Evolutionary conservation across 2,113 vertebrate genomes (phyloP).

Genomic region (Anarrhichthys ocellatus): DNA sequence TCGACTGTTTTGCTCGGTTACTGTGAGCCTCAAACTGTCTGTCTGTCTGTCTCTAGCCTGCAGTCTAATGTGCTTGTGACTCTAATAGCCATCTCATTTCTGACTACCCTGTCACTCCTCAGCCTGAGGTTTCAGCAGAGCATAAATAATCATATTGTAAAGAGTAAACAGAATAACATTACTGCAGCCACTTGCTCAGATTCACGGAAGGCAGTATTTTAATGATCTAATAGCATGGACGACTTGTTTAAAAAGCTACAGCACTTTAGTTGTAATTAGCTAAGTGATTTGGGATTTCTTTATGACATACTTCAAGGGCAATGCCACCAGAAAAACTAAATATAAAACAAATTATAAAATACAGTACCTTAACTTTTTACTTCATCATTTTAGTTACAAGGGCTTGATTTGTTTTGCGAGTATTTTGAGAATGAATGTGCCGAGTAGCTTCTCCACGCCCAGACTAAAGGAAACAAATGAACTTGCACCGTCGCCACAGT

Average conservation of each 20-base stretch:
- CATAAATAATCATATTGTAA: slow-evolving; percentile 57
- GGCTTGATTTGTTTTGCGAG: slow-evolving; percentile 17
- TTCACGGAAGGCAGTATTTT: slow-evolving; percentile 45
- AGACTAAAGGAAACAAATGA: slow-evolving; percentile 42
- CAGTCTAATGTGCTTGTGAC: slow-evolving; percentile 40
- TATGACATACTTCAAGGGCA: slow-evolving; percentile 27
- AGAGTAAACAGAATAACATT: slow-evolving; percentile 58
- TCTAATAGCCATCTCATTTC: slow-evolving; percentile 51
- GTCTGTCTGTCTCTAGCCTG: slow-evolving; percentile 24
- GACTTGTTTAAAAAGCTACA: slow-evolving; percentile 31
- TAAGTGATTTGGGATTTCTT: slow-evolving; percentile 68
- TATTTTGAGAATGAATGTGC: slow-evolving; percentile 34
- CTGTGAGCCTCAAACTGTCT: slow-evolving; percentile 1
- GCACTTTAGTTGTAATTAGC: slow-evolving; percentile 63
- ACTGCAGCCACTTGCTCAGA: slow-evolving; percentile 31
- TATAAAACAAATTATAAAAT: not conserved
- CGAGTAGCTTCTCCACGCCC: not conserved
- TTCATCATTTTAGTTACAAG: not conserved
- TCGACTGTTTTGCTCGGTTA: slow-evolving; percentile 25
- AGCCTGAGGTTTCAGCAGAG: slow-evolving; percentile 39
- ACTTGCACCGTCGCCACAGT: slow-evolving; percentile 25
- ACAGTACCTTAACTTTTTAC: slow-evolving; percentile 2
- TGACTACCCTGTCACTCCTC: slow-evolving; percentile 27
- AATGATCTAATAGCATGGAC: slow-evolving; percentile 66
- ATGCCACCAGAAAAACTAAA: slow-evolving; percentile 8